These are phyloP conservation scores for Enteromius radiatus DNA, from an alignment of 2,797 vertebrate genomes.

Conservation along the genomic window DNA sequence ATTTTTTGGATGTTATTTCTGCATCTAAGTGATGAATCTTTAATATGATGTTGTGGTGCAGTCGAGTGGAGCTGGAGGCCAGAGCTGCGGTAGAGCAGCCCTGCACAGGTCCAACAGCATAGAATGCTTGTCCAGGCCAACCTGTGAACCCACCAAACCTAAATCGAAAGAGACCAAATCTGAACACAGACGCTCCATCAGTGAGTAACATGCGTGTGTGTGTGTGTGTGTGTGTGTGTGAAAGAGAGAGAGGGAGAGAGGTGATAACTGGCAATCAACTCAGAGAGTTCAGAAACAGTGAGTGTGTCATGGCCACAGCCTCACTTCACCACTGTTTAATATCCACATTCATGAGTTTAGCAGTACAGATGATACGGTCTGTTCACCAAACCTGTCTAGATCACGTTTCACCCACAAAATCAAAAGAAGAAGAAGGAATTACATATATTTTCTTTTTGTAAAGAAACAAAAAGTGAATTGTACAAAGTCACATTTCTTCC, in stretches of 20 bases:
- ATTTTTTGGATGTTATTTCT: conserved; percentile 2
- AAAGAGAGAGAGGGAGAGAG: conserved; percentile 11
- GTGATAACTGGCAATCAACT: conserved; percentile 32
- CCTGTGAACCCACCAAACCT: conserved; percentile 70
- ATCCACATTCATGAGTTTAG: conserved; percentile 46
- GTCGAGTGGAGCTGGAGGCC: conserved; percentile 63
- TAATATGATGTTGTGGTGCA: conserved; percentile 52
- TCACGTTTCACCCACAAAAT: background rate
- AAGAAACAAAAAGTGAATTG: too few species aligned
- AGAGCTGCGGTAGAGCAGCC: conserved; percentile 68
- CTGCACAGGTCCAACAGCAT: conserved; percentile 86
- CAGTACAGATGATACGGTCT: conserved; percentile 33
- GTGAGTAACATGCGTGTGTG: conserved; percentile 76
- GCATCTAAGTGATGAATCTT: conserved; percentile 26
- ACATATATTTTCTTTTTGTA: too few species aligned
- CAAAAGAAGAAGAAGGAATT: background rate
- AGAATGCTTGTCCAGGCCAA: conserved; percentile 82
- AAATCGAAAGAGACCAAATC: conserved; percentile 83
- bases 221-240: conserved; percentile 10
- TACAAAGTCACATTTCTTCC: too few species aligned
- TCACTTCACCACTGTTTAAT: conserved; percentile 40
- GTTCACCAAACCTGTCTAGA: conserved; percentile 17
- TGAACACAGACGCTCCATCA: conserved; percentile 90
- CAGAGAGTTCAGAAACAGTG: conserved; percentile 33
- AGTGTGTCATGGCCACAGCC: conserved; percentile 23